Conservation (phyloP, 2,113 vertebrate species). For the Austrofundulus limnaeus region DNA sequence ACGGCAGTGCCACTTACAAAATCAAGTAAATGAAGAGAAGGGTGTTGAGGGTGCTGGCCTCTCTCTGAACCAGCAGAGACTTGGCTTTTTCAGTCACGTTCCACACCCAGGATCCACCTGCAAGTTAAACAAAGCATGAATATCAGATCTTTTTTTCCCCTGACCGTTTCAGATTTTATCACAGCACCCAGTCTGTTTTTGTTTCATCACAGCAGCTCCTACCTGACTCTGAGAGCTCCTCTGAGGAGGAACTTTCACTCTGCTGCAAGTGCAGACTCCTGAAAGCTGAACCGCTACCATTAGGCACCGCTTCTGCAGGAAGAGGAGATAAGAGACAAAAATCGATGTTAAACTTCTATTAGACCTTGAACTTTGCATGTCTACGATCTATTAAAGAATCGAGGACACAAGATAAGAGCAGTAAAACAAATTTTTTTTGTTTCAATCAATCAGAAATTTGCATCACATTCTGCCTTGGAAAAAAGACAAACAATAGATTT, state of each 20-base stretch:
- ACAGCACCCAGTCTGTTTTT: not conserved
- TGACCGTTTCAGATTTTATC: not conserved
- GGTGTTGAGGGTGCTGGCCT: slow-evolving; percentile 71
- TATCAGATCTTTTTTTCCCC: not conserved
- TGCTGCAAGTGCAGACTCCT: slow-evolving; percentile 44
- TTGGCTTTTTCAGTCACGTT: slow-evolving; percentile 54
- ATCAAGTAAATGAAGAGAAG: slow-evolving; percentile 84
- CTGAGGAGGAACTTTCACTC: slow-evolving; percentile 61
- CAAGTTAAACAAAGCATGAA: not conserved
- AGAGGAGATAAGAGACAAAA: not conserved
- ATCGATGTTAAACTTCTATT: not conserved
- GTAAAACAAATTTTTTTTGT: not conserved
- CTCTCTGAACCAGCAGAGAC: slow-evolving; percentile 65
- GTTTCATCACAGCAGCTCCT: not conserved
- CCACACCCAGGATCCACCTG: slow-evolving; percentile 72
- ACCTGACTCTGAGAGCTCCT: slow-evolving; percentile 73
- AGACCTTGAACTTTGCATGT: slow-evolving; percentile 12
- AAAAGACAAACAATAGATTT: too few species aligned
- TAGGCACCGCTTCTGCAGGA: slow-evolving; percentile 54
- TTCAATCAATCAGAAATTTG: not conserved
- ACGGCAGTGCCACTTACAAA: slow-evolving; percentile 77
- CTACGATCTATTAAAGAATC: not conserved
- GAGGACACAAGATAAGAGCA: not conserved
- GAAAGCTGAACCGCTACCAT: slow-evolving; percentile 31
- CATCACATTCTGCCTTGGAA: too few species aligned